Percentiles rank a stretch among this genome's conserved stretches.
phyloP scores from a whole-genome alignment of 2,113 vertebrate genomes.

The Rhea pennata region DNA sequence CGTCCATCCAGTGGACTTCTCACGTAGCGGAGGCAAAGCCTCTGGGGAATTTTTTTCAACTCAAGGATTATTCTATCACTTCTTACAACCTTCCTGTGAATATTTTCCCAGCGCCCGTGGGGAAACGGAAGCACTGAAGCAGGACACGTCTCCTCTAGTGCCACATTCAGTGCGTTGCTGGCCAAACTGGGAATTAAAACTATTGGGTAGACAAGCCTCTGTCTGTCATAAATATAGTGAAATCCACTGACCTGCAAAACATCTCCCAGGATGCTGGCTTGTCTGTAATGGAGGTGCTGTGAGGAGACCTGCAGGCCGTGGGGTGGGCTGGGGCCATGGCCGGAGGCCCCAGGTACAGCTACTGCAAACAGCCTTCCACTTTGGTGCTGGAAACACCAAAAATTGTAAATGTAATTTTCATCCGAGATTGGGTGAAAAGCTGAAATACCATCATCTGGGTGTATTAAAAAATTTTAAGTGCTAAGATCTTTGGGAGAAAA shows the following conservation, averaged over 20 bases:
- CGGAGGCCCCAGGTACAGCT: background rate
- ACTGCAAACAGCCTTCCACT: too few relatives aligned
- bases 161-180: background rate
- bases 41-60: background rate
- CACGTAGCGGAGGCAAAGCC: too few relatives aligned
- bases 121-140: background rate
- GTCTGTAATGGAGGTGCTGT: fast-evolving
- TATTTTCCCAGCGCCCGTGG: background rate
- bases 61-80: background rate
- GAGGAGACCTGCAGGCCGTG: too few relatives aligned
- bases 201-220: background rate
- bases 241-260: background rate
- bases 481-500: background rate
- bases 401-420: background rate
- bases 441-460: background rate
- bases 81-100: background rate
- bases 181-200: background rate
- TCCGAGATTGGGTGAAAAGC: background rate
- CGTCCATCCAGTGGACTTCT: background rate
- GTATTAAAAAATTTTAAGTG: background rate
- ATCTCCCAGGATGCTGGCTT: fast-evolving
- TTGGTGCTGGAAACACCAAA: background rate
- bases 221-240: background rate
- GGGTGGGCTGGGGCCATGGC: background rate
- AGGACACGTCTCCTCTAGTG: background rate